Percentiles rank a stretch among this genome's conserved stretches.
These are phyloP conservation scores for Clostera curtula DNA, from an alignment of 2,888 invertebrate genomes.

Conservation along the genomic window DNA sequence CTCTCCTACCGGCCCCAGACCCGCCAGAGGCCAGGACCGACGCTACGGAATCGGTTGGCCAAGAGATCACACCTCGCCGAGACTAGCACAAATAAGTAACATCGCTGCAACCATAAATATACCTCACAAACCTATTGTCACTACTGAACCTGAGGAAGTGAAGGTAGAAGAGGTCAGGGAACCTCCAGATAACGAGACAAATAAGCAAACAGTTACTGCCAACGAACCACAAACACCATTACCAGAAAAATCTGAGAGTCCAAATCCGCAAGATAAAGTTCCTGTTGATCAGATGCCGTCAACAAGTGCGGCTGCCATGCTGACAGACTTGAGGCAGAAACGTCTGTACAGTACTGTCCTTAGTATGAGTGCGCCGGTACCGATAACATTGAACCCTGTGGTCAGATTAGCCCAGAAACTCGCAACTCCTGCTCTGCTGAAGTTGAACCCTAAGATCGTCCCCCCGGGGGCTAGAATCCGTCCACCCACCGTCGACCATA, in stretches of 20 bases:
- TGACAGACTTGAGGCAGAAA: conserved; percentile 48
- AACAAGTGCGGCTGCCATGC: conserved; percentile 47
- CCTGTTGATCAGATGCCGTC: conserved; percentile 45
- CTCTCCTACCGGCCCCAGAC: conserved; percentile 55
- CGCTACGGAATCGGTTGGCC: conserved; percentile 59
- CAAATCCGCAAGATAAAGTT: conserved; percentile 29
- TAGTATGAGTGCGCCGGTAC: conserved; percentile 58
- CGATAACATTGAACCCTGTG: conserved; percentile 40
- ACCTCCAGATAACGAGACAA: conserved; percentile 20
- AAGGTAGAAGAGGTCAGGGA: conserved; percentile 19
- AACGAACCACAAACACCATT: conserved; percentile 20
- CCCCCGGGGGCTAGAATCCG: conserved; percentile 44
- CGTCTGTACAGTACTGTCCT: conserved; percentile 73
- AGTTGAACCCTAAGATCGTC: conserved; percentile 57
- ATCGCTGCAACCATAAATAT: conserved; percentile 7
- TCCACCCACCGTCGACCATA: conserved; percentile 48
- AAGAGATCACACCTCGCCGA: conserved; percentile 42
- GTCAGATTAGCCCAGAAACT: conserved; percentile 55
- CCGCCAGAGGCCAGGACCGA: conserved; percentile 44
- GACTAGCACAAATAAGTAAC: conserved; percentile 27
- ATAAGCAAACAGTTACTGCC: conserved; percentile 16
- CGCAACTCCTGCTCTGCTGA: conserved; percentile 52
- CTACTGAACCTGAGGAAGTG: conserved; percentile 24
- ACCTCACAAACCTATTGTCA: conserved; percentile 16
- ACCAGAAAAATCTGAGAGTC: conserved; percentile 27